Evolutionary conservation across 2,797 vertebrate species (phyloP), one percentile per base, ranked within the genome.

Genomic region (Gymnoscopelus braueri): DNA sequence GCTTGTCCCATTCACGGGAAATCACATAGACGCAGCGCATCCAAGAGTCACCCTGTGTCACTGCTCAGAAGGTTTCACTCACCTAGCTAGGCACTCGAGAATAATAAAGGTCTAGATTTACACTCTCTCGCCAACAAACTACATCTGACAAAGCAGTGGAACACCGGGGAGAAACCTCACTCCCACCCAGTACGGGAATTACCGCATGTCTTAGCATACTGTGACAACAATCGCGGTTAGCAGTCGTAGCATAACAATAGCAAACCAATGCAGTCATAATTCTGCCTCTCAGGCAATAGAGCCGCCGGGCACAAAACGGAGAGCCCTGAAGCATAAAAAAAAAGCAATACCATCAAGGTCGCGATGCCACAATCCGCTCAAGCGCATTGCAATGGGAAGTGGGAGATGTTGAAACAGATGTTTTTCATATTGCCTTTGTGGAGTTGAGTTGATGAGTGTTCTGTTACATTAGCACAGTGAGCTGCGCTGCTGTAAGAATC

Each of bases 331-430:
- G 81, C 44, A 67, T 44, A 48, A 50, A 50, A 59, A 74, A 48
- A 49, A 83, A 65, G 63, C 78, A 90, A 85, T 56, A 54, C 79
- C 23, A 61, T 91, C 88, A 89, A 88, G 87, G 84, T 89, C 85
- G 84, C 87, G 49, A 78, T 87, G 89, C 85, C 88, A 88, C 86
- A 89, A 86, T 89, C 88, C 86, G 83, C 84, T 85, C 78, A 80
- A 84, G 80, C 77, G 67, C 85, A 79, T 84, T 84, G 72, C 83
- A 71, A 76, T 86, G 83, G 91, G 86, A 90, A 92, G 87, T 83
- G 79, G 80, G 87, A 87, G 81, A 90, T 92, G 88, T 91, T 91
- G 87, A 93, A 93, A 92, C 91, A 93, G 89, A 92, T 92, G 91
- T 90, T 92, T 92, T 87, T 92, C 82, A 92, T 93, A 91, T 86